Evolutionary conservation across 1,140 invertebrate genomes (phyloP).

Genomic region (Listronotus oregonensis): DNA sequence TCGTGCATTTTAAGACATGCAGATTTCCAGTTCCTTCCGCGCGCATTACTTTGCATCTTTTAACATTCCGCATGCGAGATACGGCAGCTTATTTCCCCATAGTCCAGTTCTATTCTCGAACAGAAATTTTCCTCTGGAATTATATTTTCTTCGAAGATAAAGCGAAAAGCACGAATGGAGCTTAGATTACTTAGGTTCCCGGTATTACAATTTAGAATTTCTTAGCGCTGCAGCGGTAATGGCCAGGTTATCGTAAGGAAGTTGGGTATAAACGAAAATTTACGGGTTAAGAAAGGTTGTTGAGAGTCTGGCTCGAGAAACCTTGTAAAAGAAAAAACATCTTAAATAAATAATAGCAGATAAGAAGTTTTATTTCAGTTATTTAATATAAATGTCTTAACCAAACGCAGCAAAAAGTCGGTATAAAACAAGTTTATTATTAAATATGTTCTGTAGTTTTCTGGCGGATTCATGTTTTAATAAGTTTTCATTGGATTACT

Average conservation of each 20-base stretch:
- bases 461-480: too few species aligned
- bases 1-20: conserved; percentile 53
- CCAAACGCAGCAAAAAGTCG: too few species aligned
- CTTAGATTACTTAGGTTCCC: conserved; percentile 37
- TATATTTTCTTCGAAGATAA: conserved; percentile 47
- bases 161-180: conserved; percentile 41
- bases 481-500: too few species aligned
- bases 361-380: too few species aligned
- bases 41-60: conserved; percentile 52
- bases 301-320: neutral
- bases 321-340: too few species aligned
- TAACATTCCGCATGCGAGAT: conserved; percentile 48
- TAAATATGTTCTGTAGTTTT: too few species aligned
- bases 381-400: too few species aligned
- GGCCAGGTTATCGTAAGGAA: conserved; percentile 44
- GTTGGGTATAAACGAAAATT: conserved; percentile 43
- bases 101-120: conserved; percentile 50
- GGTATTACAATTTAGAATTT: conserved; percentile 38
- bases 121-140: conserved; percentile 44
- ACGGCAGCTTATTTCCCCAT: conserved; percentile 49
- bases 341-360: too few species aligned
- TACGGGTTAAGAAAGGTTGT: conserved; percentile 34
- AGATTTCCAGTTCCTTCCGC: conserved; percentile 42
- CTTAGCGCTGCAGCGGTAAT: conserved; percentile 32
- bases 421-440: too few species aligned